Evolutionary conservation across 2,113 vertebrate species (phyloP).

Genomic region (Eclectus roratus): DNA sequence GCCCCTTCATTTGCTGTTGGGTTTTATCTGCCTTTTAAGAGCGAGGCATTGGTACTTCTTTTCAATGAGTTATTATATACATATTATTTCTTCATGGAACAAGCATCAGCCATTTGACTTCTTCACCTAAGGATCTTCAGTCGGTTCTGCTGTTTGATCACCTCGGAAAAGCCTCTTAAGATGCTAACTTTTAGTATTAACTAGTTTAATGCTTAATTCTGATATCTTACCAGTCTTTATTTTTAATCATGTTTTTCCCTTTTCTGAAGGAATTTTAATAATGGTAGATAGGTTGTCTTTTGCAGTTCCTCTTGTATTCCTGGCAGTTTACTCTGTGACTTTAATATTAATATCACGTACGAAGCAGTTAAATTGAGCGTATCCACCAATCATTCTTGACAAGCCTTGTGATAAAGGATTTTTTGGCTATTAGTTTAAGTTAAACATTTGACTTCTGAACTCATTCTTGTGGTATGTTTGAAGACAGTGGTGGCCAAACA

Average conservation of each 20-base stretch:
- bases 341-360: neutral
- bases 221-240: neutral
- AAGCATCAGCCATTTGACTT: neutral
- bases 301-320: neutral
- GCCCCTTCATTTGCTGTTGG: neutral
- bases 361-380: slow-evolving; percentile 26
- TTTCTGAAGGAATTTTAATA: neutral
- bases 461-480: slow-evolving; percentile 61
- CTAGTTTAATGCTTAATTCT: neutral
- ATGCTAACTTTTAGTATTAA: neutral
- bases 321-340: neutral
- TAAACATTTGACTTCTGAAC: slow-evolving; percentile 59
- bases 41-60: neutral
- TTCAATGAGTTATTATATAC: neutral
- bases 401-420: slow-evolving; percentile 33
- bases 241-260: neutral
- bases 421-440: slow-evolving; percentile 19
- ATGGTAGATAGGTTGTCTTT: neutral
- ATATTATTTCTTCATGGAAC: neutral
- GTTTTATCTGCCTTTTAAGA: neutral
- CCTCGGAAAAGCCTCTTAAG: neutral
- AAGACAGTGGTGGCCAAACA: slow-evolving; percentile 29
- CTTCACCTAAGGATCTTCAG: neutral
- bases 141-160: neutral
- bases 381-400: slow-evolving; percentile 32